A percentile compares a stretch with the other conserved stretches of the same genome.
These are phyloP conservation scores for Phoxinus phoxinus DNA, from an alignment of 2,113 vertebrate genomes.

Conservation along the genomic window DNA sequence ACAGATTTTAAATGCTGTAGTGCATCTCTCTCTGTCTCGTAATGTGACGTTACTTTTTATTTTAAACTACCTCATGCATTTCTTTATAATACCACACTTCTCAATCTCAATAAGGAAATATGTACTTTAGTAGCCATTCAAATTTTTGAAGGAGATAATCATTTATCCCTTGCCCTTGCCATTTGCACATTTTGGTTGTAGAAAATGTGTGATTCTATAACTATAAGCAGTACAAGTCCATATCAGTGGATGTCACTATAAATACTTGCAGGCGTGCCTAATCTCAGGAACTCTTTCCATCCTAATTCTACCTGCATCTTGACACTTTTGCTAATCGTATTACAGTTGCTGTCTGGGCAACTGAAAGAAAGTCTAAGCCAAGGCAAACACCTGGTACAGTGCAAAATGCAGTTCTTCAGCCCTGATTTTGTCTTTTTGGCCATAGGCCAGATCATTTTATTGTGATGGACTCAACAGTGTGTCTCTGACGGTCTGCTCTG, in stretches of 20 bases:
- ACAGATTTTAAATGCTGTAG: neutral
- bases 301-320: conserved; percentile 21
- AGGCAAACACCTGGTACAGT: conserved; percentile 10
- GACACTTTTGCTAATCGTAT: neutral
- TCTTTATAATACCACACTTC: neutral
- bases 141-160: neutral
- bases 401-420: neutral
- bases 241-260: conserved; percentile 33
- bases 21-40: neutral
- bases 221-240: neutral
- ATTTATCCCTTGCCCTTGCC: neutral
- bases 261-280: neutral
- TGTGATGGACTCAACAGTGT: conserved; percentile 11
- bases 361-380: conserved; percentile 1
- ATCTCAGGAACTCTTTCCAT: neutral
- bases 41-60: neutral
- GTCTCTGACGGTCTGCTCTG: conserved; percentile 9
- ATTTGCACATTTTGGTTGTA: neutral
- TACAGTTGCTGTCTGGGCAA: conserved; percentile 5
- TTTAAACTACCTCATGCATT: neutral
- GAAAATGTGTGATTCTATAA: neutral
- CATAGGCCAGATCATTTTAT: conserved; percentile 1
- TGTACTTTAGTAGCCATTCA: neutral
- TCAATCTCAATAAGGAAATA: neutral
- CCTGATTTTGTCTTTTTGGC: conserved; percentile 1